A percentile compares a stretch with the other conserved stretches of the same genome.
These are phyloP conservation scores for Nomada fabriciana DNA, from an alignment of 2,888 invertebrate species.

Conservation along the genomic window DNA sequence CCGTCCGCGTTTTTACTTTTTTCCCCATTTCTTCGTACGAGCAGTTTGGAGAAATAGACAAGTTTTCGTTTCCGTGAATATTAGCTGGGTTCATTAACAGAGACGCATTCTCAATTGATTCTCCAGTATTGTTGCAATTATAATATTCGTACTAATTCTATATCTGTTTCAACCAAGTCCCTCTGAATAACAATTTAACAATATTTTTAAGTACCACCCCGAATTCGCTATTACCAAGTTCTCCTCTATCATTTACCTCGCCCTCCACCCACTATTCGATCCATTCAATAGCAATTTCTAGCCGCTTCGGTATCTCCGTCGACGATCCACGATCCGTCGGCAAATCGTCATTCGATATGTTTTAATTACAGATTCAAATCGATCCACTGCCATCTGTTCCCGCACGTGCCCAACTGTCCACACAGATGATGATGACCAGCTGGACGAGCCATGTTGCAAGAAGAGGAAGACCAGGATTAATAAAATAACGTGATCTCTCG, in stretches of 20 bases:
- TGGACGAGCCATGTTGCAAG: not conserved
- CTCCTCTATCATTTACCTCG: too few relatives aligned
- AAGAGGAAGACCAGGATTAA: not conserved
- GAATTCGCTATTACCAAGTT: too few relatives aligned
- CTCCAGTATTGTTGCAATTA: too few relatives aligned
- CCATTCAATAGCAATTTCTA: too few relatives aligned
- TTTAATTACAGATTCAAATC: conserved; percentile 91
- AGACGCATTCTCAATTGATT: too few relatives aligned
- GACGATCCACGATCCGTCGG: not conserved
- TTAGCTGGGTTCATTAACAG: conserved; percentile 1
- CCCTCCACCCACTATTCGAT: too few relatives aligned
- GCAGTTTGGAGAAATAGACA: conserved; percentile 1
- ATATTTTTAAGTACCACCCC: too few relatives aligned
- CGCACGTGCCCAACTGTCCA: conserved; percentile 93
- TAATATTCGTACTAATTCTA: too few relatives aligned
- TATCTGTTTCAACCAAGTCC: too few relatives aligned
- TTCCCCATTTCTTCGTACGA: not conserved
- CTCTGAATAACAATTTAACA: too few relatives aligned
- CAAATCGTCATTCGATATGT: conserved; percentile 27
- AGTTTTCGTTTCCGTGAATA: conserved; percentile 31
- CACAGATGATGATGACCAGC: conserved; percentile 81
- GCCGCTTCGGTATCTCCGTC: not conserved
- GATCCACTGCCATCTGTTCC: conserved; percentile 95
- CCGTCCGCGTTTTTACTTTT: conserved; percentile 7
- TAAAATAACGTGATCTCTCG: conserved; percentile 12